Conservation (phyloP, 2,888 invertebrate genomes). For the Pristionchus maxplancki region DNA sequence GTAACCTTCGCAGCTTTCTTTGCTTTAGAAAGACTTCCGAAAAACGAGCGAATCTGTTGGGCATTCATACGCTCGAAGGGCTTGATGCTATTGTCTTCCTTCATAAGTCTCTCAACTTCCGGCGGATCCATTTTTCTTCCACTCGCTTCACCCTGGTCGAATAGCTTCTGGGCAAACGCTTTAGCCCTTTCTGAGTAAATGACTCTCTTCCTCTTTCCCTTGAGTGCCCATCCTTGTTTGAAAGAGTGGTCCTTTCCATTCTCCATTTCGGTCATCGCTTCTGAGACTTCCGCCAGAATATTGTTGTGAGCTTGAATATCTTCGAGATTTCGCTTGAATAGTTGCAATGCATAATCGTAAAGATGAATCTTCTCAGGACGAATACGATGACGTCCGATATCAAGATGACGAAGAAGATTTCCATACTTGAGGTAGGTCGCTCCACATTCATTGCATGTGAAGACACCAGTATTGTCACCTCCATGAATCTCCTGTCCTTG, state of each 20-base stretch:
- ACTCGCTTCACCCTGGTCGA: not conserved
- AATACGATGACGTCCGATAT: not conserved
- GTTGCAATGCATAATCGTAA: not conserved
- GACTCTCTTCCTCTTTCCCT: not conserved
- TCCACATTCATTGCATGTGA: not conserved
- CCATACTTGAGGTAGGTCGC: not conserved
- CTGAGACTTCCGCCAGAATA: not conserved
- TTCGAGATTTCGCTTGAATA: conserved; percentile 12
- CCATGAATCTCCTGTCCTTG: not conserved
- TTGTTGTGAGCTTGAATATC: not conserved
- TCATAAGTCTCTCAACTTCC: conserved; percentile 11
- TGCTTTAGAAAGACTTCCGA: not conserved
- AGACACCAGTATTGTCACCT: no score
- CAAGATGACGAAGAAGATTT: not conserved
- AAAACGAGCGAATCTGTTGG: not conserved
- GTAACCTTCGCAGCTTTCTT: not conserved
- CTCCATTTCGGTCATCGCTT: not conserved
- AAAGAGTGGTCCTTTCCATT: not conserved
- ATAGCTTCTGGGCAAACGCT: not conserved
- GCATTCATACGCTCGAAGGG: not conserved
- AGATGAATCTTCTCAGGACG: not conserved
- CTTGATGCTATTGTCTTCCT: not conserved
- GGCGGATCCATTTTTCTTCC: not conserved
- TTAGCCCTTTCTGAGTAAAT: not conserved
- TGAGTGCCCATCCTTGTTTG: not conserved